Base-by-base conservation (phyloP, 1,140 invertebrate species). In the Drepana arcuata region DNA sequence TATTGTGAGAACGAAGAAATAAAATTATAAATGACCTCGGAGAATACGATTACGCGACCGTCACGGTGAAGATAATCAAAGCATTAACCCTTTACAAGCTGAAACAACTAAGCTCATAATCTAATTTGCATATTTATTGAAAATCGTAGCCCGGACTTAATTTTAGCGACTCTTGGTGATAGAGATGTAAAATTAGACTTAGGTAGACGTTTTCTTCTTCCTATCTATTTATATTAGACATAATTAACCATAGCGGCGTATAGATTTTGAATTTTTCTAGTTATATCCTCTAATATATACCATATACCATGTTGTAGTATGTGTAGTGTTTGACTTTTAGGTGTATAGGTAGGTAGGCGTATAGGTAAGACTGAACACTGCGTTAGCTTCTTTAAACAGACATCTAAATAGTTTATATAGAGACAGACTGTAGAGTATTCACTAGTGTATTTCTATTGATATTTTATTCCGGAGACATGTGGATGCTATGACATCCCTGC, bases 231-330 rank as follows among this genome's bases (percentile, higher is more conserved):
- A 45, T 46, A 37, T 38, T 54, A 52, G 45, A 25, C 11, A 16
- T 57, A 31, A 41, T 44, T 30, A 39, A 50, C 44, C 28, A 45
- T 59, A 65, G 57, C 52, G 50, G 39, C 43, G 34, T 47, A 38
- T 47, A 52, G 26, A 32, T 43, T 45, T n/a, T 34, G 25, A 15
- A 18, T 15, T 43, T 58, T 49, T 9, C 23, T 50, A 55, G 40
- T 48, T 60, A 41, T 54, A 58, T 46, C 41, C 24, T 28, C 56
- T 56, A 45, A 55, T 52, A 62, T 56, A 53, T 50, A 59, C 59
- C 60, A 57, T 33, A 39, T 67, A 68, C 67, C 57, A 68, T 70
- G 58, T 42, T 47, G 44, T 71, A 74, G 66, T 30, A 61, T 34
- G 34, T 14, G 42, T 75, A 78, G 64, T 34, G 37, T 67, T 71